Base-by-base conservation (phyloP, 1,140 invertebrate genomes). In the Aphelinus atriplicis region DNA sequence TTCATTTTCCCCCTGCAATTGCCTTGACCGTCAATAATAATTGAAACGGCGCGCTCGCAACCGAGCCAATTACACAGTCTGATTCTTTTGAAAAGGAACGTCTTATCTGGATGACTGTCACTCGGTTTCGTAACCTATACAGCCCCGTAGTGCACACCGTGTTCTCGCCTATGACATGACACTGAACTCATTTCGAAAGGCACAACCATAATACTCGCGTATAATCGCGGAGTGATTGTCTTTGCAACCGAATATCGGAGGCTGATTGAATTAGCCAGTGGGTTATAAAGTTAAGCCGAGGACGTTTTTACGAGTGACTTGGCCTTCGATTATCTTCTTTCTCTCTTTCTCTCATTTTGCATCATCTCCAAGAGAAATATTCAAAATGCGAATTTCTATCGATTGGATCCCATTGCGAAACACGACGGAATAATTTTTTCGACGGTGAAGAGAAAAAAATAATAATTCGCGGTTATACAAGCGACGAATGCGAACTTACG, bases 31-130 rank as follows among this genome's bases (percentile, higher is more conserved):
- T 26, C 26, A 26, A 26, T 26, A 26, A 26, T 26, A 26, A 26
- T 26, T 26, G 26, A 26, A 26, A 26, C 26, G 58, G 50, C 55
- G 46, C 70, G 77, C 72, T 69, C 63, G 61, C 76, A 71, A 45
- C 51, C 65, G 74, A 78, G 78, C 79, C 77, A 82, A 85, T 86
- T 86, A 85, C 83, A 86, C 82, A 85, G 80, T 84, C 84, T 84
- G 84, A 77, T 84, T 84, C 83, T 66, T 77, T 81, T 79, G 84
- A 86, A 85, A 86, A 82, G 83, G 83, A 86, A 84, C 78, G 81
- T 79, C 70, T 71, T 79, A 80, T 81, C 78, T 77, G 71, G 3
- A 66, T 64, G 69, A 79, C 79, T 81, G 80, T 81, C 80, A 79
- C 73, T 78, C 26, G 26, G 26, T 26, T 53, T 53, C 50, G 73